Percentiles rank a stretch among this genome's conserved stretches.
phyloP scores from a whole-genome alignment of 2,888 invertebrate genomes.

The Aquatica leii region DNA sequence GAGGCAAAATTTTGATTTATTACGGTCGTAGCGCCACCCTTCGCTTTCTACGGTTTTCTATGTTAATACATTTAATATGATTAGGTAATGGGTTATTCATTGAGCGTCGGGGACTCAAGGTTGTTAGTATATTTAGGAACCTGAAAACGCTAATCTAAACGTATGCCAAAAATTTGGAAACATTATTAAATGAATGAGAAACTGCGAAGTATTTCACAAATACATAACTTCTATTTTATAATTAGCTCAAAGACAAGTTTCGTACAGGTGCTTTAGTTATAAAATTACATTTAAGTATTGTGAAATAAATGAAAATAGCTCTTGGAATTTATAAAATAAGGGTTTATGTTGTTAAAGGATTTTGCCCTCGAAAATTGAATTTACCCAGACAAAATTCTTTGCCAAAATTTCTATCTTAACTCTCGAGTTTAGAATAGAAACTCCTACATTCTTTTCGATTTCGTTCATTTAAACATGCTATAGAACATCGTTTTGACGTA shows the following conservation, averaged over 20 bases:
- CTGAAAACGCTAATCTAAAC: slow-evolving; percentile 18
- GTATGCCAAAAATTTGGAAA: slow-evolving; percentile 29
- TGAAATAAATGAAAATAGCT: slow-evolving; percentile 10
- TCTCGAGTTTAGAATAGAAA: slow-evolving; percentile 10
- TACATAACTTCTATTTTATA: slow-evolving; percentile 26
- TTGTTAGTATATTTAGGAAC: slow-evolving; percentile 20
- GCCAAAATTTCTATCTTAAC: slow-evolving; percentile 13
- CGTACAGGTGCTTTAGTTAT: slow-evolving; percentile 24
- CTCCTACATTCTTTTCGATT: slow-evolving; percentile 10
- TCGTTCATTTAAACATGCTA: slow-evolving; percentile 10
- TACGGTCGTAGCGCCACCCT: slow-evolving; percentile 5
- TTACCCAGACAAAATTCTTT: slow-evolving; percentile 17
- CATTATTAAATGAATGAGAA: slow-evolving; percentile 26
- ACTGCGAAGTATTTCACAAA: slow-evolving; percentile 26
- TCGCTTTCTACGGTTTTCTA: background rate
- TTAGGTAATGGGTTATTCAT: slow-evolving; percentile 16
- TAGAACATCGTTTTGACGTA: slow-evolving; percentile 4
- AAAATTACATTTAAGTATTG: slow-evolving; percentile 16
- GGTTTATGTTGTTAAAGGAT: slow-evolving; percentile 5
- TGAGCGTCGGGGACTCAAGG: slow-evolving; percentile 19
- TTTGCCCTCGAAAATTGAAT: slow-evolving; percentile 12
- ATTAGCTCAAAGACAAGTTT: slow-evolving; percentile 21
- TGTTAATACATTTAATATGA: slow-evolving; percentile 4
- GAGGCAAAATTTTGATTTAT: slow-evolving; percentile 9
- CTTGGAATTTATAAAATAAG: background rate